Conservation (phyloP, 2,888 invertebrate genomes). For the Stenichneumon culpator region DNA sequence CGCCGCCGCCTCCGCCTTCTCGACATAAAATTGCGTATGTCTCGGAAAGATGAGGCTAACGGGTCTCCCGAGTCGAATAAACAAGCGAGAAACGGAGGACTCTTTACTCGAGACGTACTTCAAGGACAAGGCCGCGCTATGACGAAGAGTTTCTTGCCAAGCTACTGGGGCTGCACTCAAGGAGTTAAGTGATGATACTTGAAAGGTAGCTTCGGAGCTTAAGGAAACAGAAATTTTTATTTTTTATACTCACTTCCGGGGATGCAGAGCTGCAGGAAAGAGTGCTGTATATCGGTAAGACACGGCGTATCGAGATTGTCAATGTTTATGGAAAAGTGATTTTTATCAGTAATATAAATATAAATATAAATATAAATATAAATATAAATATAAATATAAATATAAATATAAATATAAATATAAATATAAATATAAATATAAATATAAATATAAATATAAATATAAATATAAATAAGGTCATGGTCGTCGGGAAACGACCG, state of each 20-base stretch:
- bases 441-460: not conserved
- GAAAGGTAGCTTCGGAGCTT: not conserved
- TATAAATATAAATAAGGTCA: conserved; percentile 29
- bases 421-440: conserved; percentile 2
- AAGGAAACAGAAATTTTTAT: not conserved
- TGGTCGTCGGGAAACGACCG: conserved; percentile 23
- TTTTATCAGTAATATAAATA: not conserved
- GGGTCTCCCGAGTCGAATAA: not conserved
- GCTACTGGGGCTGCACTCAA: not conserved
- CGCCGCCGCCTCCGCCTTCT: not conserved
- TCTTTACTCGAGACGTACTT: conserved; percentile 30
- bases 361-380: not conserved
- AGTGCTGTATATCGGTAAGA: not conserved
- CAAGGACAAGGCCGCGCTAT: conserved; percentile 21
- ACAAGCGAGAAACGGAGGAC: conserved; percentile 28
- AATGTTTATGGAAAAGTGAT: not conserved
- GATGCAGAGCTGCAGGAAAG: not conserved
- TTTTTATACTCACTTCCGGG: not conserved
- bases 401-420: not conserved
- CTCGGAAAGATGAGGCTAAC: not conserved
- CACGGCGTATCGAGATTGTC: not conserved
- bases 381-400: not conserved
- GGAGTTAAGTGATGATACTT: conserved; percentile 33
- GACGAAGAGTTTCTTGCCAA: conserved; percentile 15
- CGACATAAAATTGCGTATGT: not conserved